Evolutionary conservation across 2,888 invertebrate species (phyloP).

Genomic region (Brenthis hecate): DNA sequence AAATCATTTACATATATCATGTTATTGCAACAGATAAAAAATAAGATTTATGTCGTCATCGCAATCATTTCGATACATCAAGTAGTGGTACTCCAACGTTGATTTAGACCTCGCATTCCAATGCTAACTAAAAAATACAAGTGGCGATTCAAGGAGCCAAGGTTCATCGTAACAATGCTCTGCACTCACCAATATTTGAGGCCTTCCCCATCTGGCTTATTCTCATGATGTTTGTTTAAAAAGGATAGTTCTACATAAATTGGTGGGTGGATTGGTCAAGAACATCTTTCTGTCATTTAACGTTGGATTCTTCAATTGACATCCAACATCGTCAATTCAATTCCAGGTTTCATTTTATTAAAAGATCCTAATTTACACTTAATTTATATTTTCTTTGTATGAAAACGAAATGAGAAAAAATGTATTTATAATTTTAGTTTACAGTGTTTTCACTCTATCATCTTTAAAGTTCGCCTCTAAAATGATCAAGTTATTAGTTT

Average conservation of each 20-base stretch:
- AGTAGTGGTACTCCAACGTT: conserved; percentile 54
- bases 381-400: not conserved
- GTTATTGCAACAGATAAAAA: conserved; percentile 16
- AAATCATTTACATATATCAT: not conserved
- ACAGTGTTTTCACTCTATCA: no score
- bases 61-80: conserved; percentile 44
- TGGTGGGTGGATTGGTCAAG: conserved; percentile 52
- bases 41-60: conserved; percentile 39
- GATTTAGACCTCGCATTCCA: conserved; percentile 65
- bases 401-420: not conserved
- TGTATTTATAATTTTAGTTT: not conserved
- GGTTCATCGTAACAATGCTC: conserved; percentile 59
- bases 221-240: conserved; percentile 45
- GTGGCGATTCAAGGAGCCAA: conserved; percentile 67
- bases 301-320: conserved; percentile 56
- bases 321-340: conserved; percentile 52
- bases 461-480: no score
- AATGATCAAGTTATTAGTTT: not conserved
- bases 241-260: conserved; percentile 48
- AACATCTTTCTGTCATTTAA: conserved; percentile 53
- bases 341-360: conserved; percentile 36
- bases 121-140: conserved; percentile 64
- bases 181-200: conserved; percentile 48
- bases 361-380: conserved; percentile 23
- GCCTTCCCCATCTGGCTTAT: conserved; percentile 56